Evolutionary conservation across 2,113 vertebrate genomes (phyloP).

Genomic region (Oncorhynchus keta): DNA sequence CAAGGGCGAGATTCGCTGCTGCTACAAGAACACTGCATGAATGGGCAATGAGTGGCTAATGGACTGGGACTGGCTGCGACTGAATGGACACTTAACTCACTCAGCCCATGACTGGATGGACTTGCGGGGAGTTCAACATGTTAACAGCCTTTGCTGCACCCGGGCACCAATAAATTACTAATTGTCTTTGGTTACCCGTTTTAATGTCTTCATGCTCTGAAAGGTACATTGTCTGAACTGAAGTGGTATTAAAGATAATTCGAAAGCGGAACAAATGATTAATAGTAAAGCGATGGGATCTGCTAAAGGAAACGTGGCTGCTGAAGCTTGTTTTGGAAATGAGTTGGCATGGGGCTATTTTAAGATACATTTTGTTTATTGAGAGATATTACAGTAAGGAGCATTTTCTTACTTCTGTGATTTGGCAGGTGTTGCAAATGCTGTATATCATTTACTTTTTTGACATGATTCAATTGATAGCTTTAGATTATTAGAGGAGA

Average conservation of each 20-base stretch:
- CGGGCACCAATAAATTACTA: slow-evolving; percentile 35
- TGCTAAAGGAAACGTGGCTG: neutral
- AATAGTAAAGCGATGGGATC: neutral
- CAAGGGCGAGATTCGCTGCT: slow-evolving; percentile 24
- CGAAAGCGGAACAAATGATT: neutral
- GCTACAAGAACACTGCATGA: neutral
- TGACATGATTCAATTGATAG: no score
- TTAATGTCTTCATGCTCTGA: neutral
- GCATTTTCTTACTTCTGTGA: no score
- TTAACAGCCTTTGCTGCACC: slow-evolving; percentile 20
- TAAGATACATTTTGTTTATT: no score
- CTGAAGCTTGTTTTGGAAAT: neutral
- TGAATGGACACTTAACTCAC: slow-evolving; percentile 16
- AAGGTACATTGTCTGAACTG: neutral
- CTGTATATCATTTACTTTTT: no score
- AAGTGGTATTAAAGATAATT: slow-evolving; percentile 19
- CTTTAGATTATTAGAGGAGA: no score
- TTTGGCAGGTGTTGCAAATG: no score
- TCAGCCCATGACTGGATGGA: slow-evolving; percentile 24
- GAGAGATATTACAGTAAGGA: no score
- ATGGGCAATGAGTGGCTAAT: slow-evolving; percentile 9
- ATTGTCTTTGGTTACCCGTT: slow-evolving; percentile 9
- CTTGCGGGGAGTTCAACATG: slow-evolving; percentile 18
- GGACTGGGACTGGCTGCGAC: slow-evolving; percentile 15
- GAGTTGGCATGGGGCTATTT: neutral